Base-by-base conservation (phyloP, 2,113 vertebrate species). In the Glaucidium brasilianum region DNA sequence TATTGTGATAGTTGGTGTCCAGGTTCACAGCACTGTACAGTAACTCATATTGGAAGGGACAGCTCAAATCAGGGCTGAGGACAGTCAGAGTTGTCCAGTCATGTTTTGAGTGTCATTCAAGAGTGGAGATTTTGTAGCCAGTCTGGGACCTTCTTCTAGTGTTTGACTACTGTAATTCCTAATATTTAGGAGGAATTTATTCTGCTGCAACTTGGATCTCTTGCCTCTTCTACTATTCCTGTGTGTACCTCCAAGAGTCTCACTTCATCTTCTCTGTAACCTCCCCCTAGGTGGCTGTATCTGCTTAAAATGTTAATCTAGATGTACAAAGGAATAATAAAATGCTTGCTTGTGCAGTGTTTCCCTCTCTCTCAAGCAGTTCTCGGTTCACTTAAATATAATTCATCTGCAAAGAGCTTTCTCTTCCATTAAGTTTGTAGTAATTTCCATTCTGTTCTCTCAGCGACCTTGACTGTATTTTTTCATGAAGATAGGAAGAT, bases 121-220 rank as follows among this genome's bases (percentile, higher is more conserved):
- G 88, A 35, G 16, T 17, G 23, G 71, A n/a, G 47, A 34, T 41
- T 39, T 23, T 26, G 1, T 41, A 78, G 56, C 17, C n/a, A 63
- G 18, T 60, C 14, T 80, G 68, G 17, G 35, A 3, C 12, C 12
- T 2, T 37, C 0, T 52, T 64, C 2, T 4, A 22, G 10, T 34
- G n/a, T 67, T 62, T 67, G 20, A 29, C 17, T 6, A 4, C 45
- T 30, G 3, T 55, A 59, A 43, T 84, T 73, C 43, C 12, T 43
- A 4, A 16, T n/a, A 35, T 39, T 68, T 73, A 49, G 58, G 67
- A 74, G 60, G 32, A 20, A 47, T 72, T 71, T 29, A 25, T n/a
- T 37, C 35, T 69, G 15, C 34, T 84, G 15, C 23, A 66, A 0
- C 11, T 77, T 45, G 47, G 19, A 55, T 81, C 32, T 0, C 0